These are phyloP conservation scores for Atlantisia rogersi DNA, from an alignment of 2,113 vertebrate genomes.

Conservation along the genomic window DNA sequence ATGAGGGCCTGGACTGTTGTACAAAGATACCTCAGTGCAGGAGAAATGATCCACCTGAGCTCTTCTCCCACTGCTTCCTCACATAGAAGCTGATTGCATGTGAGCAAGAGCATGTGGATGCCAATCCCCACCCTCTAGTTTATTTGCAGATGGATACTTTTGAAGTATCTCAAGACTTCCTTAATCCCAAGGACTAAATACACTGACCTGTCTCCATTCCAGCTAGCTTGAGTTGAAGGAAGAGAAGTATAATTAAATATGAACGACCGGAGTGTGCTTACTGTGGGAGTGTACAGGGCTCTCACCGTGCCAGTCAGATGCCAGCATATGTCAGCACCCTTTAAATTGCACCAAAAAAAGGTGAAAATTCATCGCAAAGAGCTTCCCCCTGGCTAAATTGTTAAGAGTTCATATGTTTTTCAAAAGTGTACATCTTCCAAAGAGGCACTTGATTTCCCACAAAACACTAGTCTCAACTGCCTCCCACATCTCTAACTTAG, in stretches of 20 bases:
- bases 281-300: background rate
- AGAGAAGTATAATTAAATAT: background rate
- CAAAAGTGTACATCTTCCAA: background rate
- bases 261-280: background rate
- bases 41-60: background rate
- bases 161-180: background rate
- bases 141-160: background rate
- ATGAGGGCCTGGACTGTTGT: background rate
- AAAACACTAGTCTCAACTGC: background rate
- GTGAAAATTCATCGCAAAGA: background rate
- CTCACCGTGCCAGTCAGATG: fast-evolving
- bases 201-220: background rate
- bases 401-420: background rate
- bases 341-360: background rate
- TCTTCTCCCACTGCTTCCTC: background rate
- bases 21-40: background rate
- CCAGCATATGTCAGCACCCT: background rate
- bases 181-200: background rate
- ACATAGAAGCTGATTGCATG: background rate
- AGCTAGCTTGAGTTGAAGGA: background rate
- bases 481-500: background rate
- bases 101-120: background rate
- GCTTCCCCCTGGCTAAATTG: background rate
- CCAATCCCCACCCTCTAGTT: background rate
- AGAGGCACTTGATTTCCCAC: background rate